Base-by-base conservation (phyloP, 2,888 invertebrate species). In the Psococerastis gibbosa region DNA sequence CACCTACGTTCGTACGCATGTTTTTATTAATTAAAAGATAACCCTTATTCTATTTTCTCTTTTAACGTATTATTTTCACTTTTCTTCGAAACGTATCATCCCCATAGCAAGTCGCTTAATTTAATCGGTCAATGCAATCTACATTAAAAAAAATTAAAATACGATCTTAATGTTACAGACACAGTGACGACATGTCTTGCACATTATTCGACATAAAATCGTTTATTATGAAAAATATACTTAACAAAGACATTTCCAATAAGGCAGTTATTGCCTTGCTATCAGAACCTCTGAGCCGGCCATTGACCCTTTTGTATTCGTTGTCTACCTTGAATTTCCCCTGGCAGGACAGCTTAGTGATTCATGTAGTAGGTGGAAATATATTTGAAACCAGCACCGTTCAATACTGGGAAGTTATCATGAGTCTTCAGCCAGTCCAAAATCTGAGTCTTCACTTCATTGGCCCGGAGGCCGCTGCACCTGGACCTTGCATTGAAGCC, bases 321-420 rank as follows among this genome's bases (percentile, higher is more conserved):
- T 17, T 38, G 22, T 20, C 17, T 20, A 13, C 13, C 20, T 13
- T 38, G n/a, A 17, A 38, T 20, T 38, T 5, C 22, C 16, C 17
- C 4, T 5, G 15, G 13, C n/a, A 38, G 20, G 38, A 38, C 17
- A 38, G 22, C 6, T 6, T 38, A 15, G 4, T 3, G n/a, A 44
- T 60, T 20, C 57, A 59, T 46, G 35, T 57, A 35, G 54, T 58
- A 20, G 59, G 60, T n/a, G 53, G 55, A 16, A 49, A 52, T 22
- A 31, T 41, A 2, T 50, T 52, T 22, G 59, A 60, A 50, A 38
- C 20, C 9, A 13, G 17, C 4, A 20, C 38, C 5, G 9, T 20
- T 5, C n/a, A 38, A 18, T 20, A 17, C 9, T 38, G 38, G 38
- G 20, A 38, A 15, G 6, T 38, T 16, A 15, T 38, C 8, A 17